Evolutionary conservation across 2,797 vertebrate genomes (phyloP), one percentile per base, ranked within the genome.

Genomic region (Xerus rutilus): DNA sequence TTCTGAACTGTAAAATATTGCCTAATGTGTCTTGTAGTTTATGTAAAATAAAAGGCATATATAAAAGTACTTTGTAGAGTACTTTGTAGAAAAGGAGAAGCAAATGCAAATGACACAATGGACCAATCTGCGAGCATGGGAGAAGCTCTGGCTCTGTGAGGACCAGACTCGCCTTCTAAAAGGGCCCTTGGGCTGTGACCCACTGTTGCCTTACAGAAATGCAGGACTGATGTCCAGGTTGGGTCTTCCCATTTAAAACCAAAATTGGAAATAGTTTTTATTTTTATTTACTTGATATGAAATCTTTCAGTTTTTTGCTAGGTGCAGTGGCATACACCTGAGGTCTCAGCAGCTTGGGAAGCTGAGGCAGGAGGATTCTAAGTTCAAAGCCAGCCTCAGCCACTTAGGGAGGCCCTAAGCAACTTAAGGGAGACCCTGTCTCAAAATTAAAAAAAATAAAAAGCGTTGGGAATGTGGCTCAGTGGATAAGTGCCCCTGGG

Each of bases 91-190:
- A 91, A 25, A 74, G 43, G 39, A 81, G 32, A 86, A 7, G 9
- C 49, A 86, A 57, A 76, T 3, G 57, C 72, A 85, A 17, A 57
- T 20, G 14, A 18, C 13, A 45, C n/a, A 35, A 4, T 5, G 76
- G 43, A 28, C 49, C 17, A 25, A 43, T 21, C 1, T 30, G 32
- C n/a, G 3, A 10, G 8, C 32, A 2, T 6, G 52, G 74, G 39
- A 0, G 14, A 28, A 5, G 35, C 17, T 28, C 7, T 15, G 52
- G 30, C 14, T 15, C 12, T 30, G 13, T 0, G 1, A 12, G n/a
- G 8, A 87, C 35, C 90, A 43, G 47, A 20, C 2, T 8, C 0
- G 0, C 7, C 43, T 62, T 76, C 17, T 39, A 18, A 62, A 84
- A 86, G 39, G 32, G 14, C 5, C 79, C 32, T 67, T 95, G 6